phyloP scores from a whole-genome alignment of 2,113 vertebrate species.

The Corydoras maculifer region DNA sequence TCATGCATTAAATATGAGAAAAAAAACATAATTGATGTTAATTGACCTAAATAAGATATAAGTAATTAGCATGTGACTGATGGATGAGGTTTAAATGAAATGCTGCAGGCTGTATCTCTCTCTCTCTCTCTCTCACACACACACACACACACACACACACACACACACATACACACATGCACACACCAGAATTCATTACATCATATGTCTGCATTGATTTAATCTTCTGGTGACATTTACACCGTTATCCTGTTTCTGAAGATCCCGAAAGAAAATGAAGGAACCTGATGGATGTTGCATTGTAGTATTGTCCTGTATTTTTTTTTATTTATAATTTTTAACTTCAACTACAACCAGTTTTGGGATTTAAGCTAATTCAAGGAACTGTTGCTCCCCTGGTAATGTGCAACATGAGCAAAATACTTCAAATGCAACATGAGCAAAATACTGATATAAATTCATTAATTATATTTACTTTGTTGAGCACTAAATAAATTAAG shows the following conservation, averaged over 20 bases:
- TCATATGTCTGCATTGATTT: constrained; percentile 15
- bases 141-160: constrained; percentile 3
- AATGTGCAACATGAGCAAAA: too few species aligned
- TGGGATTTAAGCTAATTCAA: too few species aligned
- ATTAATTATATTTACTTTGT: too few species aligned
- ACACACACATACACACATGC: neutral
- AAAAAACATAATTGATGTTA: constrained; percentile 34
- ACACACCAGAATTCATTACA: constrained; percentile 5
- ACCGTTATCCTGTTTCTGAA: neutral
- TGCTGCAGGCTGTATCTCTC: constrained; percentile 7
- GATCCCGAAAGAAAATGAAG: neutral
- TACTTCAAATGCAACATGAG: too few species aligned
- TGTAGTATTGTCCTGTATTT: too few species aligned
- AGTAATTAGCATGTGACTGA: constrained; percentile 48
- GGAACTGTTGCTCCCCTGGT: too few species aligned
- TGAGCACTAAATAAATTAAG: too few species aligned
- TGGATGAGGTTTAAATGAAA: constrained; percentile 26
- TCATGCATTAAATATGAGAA: too few species aligned
- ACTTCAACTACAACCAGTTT: too few species aligned
- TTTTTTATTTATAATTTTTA: too few species aligned
- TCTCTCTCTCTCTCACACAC: neutral
- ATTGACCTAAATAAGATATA: constrained; percentile 47
- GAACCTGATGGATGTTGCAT: too few species aligned
- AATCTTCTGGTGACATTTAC: constrained; percentile 3
- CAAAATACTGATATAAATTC: too few species aligned